These are phyloP conservation scores for Scaptomyza flava DNA, from an alignment of 2,888 invertebrate genomes.

Conservation along the genomic window DNA sequence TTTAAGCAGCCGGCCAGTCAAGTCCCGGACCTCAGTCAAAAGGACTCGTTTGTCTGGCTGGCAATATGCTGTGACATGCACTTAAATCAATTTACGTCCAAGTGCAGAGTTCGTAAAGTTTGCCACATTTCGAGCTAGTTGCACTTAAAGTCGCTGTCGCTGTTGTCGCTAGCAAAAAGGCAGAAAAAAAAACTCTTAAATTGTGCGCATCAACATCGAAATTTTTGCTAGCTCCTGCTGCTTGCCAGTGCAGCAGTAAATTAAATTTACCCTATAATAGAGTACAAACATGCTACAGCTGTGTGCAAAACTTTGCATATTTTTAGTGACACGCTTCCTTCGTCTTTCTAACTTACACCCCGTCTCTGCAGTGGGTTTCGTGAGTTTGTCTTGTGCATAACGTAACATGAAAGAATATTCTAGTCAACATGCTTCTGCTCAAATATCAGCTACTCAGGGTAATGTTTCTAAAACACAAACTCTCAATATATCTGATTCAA, in stretches of 20 bases:
- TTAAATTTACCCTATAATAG: conserved; percentile 73
- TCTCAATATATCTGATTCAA: not conserved
- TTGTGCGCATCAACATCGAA: conserved; percentile 62
- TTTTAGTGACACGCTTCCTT: conserved; percentile 38
- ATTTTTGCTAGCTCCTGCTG: conserved; percentile 30
- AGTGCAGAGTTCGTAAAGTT: conserved; percentile 44
- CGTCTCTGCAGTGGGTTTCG: not conserved
- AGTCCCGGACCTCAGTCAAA: conserved; percentile 12
- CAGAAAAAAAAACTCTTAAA: conserved; percentile 51
- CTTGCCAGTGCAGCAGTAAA: conserved; percentile 53
- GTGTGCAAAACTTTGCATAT: conserved; percentile 63
- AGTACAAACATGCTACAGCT: conserved; percentile 60
- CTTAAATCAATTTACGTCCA: conserved; percentile 76
- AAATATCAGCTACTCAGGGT: not conserved
- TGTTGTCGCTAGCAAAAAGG: conserved; percentile 15
- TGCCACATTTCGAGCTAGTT: conserved; percentile 43
- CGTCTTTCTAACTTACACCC: not conserved
- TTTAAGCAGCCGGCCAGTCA: conserved; percentile 45
- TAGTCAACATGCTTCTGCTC: not conserved
- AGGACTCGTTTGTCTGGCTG: conserved; percentile 6
- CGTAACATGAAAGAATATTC: not conserved
- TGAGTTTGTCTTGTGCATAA: conserved; percentile 4
- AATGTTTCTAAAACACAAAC: not conserved
- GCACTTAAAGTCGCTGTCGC: conserved; percentile 36
- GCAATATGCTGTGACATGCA: conserved; percentile 74